Conservation (phyloP, 2,797 vertebrate genomes). For the Tinamus major region DNA sequence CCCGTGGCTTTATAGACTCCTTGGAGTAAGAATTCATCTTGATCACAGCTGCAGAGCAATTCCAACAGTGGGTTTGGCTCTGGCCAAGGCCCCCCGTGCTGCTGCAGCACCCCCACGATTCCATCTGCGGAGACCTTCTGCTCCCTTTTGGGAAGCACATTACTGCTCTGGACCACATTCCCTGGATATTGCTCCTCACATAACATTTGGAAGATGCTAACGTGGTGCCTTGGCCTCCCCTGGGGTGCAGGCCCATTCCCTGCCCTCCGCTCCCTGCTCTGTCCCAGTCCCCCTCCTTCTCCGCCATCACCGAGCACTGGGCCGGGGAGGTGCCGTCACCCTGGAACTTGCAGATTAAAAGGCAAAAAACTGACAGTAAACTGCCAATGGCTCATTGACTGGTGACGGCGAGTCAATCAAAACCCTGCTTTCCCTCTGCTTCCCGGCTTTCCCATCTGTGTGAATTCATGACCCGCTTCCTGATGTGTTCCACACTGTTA, state of each 20-base stretch:
- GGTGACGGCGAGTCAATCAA: conserved; percentile 77
- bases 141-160: background rate
- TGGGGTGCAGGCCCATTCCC: background rate
- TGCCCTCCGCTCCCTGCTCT: background rate
- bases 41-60: background rate
- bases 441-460: conserved; percentile 75
- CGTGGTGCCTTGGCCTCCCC: background rate
- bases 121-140: conserved; percentile 30
- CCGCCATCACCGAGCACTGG: background rate
- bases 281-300: background rate
- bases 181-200: background rate
- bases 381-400: conserved; percentile 75
- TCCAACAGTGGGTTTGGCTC: background rate
- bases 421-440: conserved; percentile 73
- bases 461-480: conserved; percentile 78
- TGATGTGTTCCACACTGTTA: conserved; percentile 78
- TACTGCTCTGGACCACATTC: background rate
- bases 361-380: conserved; percentile 73
- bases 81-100: background rate
- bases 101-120: background rate
- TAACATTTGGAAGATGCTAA: background rate
- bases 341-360: conserved; percentile 70
- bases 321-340: conserved; percentile 29
- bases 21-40: background rate
- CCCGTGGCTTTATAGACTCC: background rate